Evolutionary conservation across 37 sponge, comb jelly and placozoan species (phyloP).

Genomic region (Theonella swinhoei): DNA sequence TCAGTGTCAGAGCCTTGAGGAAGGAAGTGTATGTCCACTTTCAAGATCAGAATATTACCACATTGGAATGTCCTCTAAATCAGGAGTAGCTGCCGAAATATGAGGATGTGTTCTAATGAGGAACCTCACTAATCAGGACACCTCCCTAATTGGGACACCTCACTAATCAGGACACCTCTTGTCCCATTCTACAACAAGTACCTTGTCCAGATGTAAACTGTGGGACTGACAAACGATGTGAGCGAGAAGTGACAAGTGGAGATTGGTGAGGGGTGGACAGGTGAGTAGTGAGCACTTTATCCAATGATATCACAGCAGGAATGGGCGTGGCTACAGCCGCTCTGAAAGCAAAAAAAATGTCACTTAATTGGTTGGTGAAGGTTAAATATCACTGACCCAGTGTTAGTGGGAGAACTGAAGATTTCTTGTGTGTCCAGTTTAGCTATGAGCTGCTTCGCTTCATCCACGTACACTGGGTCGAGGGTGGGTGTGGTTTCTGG

Average conservation of each 20-base stretch:
- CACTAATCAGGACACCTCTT: too few species aligned
- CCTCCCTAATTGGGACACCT: background rate
- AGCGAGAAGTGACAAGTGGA: too few species aligned
- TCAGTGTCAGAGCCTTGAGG: constrained; percentile 6
- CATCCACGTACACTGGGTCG: constrained; percentile 36
- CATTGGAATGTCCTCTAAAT: too few species aligned
- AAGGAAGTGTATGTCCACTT: background rate
- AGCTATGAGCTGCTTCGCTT: constrained; percentile 25
- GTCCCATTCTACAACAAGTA: too few species aligned
- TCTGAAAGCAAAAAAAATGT: background rate
- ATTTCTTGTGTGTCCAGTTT: constrained; percentile 45
- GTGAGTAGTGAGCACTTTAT: background rate
- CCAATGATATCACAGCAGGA: background rate
- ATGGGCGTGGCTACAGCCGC: background rate
- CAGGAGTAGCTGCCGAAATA: too few species aligned
- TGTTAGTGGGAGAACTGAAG: too few species aligned
- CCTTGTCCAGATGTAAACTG: too few species aligned
- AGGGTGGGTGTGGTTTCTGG: constrained; percentile 1
- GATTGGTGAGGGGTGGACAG: background rate
- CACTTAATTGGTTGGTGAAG: too few species aligned
- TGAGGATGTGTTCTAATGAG: background rate
- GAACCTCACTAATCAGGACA: background rate
- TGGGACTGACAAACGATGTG: too few species aligned
- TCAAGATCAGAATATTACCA: too few species aligned
- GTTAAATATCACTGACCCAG: too few species aligned